A percentile compares a stretch with the other conserved stretches of the same genome.
Conservation (phyloP, 2,888 invertebrate genomes). For the Camponotus fellah region DNA sequence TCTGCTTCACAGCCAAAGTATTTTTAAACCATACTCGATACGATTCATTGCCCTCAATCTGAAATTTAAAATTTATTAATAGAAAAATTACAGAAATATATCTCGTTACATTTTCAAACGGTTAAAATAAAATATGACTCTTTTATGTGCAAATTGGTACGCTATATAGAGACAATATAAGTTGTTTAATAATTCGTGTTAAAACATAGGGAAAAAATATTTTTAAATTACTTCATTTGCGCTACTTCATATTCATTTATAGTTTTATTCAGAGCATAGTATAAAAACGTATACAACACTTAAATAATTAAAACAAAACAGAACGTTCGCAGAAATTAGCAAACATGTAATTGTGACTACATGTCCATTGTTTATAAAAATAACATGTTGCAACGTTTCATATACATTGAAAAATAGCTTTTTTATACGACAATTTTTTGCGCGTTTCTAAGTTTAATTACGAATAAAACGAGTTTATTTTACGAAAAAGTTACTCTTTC, state of each 20-base stretch:
- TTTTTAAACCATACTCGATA: conserved; percentile 10
- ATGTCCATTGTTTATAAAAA: conserved; percentile 41
- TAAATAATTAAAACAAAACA: conserved; percentile 53
- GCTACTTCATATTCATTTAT: conserved; percentile 12
- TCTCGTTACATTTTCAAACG: not conserved
- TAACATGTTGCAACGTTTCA: conserved; percentile 26
- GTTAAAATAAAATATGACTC: not conserved
- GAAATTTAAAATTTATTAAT: not conserved
- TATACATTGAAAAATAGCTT: conserved; percentile 29
- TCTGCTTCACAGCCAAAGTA: conserved; percentile 44
- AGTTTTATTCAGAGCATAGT: conserved; percentile 1
- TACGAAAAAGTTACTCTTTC: not conserved
- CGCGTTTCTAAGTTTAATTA: conserved; percentile 27
- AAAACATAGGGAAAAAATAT: not conserved
- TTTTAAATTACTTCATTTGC: conserved; percentile 27
- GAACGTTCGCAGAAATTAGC: conserved; percentile 27
- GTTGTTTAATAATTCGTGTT: not conserved
- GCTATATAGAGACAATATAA: not conserved
- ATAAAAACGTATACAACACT: not conserved
- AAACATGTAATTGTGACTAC: conserved; percentile 45
- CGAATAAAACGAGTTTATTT: conserved; percentile 13
- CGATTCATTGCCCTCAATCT: conserved; percentile 13
- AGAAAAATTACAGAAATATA: conserved; percentile 2
- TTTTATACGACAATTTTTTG: conserved; percentile 39
- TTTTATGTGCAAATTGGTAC: not conserved